phyloP scores from a whole-genome alignment of 1,140 invertebrate genomes.

The Oscheius sp. region DNA sequence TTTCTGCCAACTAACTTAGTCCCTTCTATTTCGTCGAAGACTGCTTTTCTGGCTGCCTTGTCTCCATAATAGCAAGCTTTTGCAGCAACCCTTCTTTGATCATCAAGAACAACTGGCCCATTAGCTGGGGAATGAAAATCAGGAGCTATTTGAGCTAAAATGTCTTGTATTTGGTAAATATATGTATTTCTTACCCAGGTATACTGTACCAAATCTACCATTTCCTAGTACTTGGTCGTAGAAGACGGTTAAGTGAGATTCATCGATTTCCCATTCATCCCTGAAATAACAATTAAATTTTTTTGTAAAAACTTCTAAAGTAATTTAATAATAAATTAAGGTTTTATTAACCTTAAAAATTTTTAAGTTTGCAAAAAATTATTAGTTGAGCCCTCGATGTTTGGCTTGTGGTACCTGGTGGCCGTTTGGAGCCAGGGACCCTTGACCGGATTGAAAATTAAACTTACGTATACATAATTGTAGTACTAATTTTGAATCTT shows the following conservation, averaged over 20 bases:
- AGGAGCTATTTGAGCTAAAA: neutral
- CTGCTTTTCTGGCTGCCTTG: neutral
- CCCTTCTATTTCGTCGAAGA: slow-evolving; percentile 1
- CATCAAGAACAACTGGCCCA: neutral
- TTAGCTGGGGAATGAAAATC: neutral
- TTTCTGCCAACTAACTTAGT: neutral
- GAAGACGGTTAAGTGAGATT: neutral
- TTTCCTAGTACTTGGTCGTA: neutral
- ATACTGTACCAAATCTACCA: neutral
- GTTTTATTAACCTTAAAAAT: too few relatives aligned
- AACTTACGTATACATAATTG: neutral
- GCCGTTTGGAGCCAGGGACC: too few relatives aligned
- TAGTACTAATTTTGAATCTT: neutral
- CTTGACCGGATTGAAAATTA: neutral
- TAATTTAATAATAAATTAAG: too few relatives aligned
- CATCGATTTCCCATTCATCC: neutral
- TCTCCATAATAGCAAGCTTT: neutral
- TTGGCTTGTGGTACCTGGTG: too few relatives aligned
- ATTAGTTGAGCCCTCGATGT: too few relatives aligned
- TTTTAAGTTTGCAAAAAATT: too few relatives aligned
- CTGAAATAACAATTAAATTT: neutral
- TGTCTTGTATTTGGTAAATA: neutral
- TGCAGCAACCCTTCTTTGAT: neutral
- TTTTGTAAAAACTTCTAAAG: too few relatives aligned
- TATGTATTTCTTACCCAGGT: neutral